These are phyloP conservation scores for Progne subis DNA, from an alignment of 2,113 vertebrate species.

Conservation along the genomic window DNA sequence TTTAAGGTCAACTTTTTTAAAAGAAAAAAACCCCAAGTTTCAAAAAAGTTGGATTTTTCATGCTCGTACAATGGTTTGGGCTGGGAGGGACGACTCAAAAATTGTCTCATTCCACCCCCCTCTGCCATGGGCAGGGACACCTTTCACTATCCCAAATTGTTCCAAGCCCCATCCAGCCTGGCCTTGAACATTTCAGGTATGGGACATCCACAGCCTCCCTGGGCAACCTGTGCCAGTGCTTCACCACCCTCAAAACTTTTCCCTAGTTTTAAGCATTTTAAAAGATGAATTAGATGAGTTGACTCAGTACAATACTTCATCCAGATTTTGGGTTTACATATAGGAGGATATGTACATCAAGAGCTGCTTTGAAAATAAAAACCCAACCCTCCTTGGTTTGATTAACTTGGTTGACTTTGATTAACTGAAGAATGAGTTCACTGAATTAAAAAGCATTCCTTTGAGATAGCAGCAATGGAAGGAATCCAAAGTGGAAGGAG, in stretches of 20 bases:
- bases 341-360: background rate
- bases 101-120: background rate
- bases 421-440: conserved; percentile 19
- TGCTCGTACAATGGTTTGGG: background rate
- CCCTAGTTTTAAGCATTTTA: background rate
- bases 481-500: conserved; percentile 16
- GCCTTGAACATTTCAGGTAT: background rate
- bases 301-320: background rate
- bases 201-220: background rate
- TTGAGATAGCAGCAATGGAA: conserved; percentile 34
- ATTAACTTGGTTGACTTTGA: conserved; percentile 25
- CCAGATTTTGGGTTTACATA: background rate
- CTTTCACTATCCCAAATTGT: background rate
- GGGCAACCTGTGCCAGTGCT: background rate
- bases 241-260: background rate
- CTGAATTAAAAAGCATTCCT: conserved; percentile 41
- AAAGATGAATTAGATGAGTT: background rate
- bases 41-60: background rate
- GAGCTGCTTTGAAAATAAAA: background rate
- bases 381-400: background rate
- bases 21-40: background rate
- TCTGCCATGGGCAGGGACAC: background rate
- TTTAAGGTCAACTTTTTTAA: background rate
- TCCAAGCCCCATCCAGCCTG: background rate
- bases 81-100: background rate